Conservation (phyloP, 1,140 invertebrate genomes). For the Papilio aristodemus region DNA sequence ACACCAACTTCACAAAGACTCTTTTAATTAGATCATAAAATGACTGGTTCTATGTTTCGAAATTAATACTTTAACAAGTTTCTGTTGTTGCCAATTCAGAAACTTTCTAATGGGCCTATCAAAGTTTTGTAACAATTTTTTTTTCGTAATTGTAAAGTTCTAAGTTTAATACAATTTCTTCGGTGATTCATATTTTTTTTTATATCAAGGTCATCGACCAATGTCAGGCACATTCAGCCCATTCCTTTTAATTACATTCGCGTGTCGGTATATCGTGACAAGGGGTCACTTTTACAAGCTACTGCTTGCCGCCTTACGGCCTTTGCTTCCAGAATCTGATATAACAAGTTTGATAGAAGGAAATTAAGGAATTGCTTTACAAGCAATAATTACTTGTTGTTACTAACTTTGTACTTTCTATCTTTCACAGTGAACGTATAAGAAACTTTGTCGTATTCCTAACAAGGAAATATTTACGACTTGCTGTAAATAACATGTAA, state of each 20-base stretch:
- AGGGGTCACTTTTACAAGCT: conserved; percentile 37
- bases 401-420: conserved; percentile 22
- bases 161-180: neutral
- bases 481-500: conserved; percentile 6
- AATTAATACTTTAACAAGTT: conserved; percentile 15
- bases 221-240: conserved; percentile 38
- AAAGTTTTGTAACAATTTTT: conserved; percentile 7
- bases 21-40: neutral
- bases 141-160: neutral
- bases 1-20: neutral
- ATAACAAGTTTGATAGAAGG: conserved; percentile 32
- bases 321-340: conserved; percentile 24
- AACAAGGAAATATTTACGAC: conserved; percentile 9
- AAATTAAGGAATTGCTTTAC: conserved; percentile 42
- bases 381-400: conserved; percentile 42
- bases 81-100: conserved; percentile 6
- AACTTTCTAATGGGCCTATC: conserved; percentile 14
- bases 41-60: neutral
- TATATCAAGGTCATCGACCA: conserved; percentile 30
- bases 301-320: conserved; percentile 25
- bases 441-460: conserved; percentile 9
- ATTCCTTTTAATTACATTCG: conserved; percentile 42
- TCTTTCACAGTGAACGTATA: conserved; percentile 7
- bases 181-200: conserved; percentile 31
- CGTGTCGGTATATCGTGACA: conserved; percentile 42